A percentile compares a stretch with the other conserved stretches of the same genome.
These are phyloP conservation scores for Capreolus pygargus DNA, from an alignment of 2,113 vertebrate species.

Conservation along the genomic window DNA sequence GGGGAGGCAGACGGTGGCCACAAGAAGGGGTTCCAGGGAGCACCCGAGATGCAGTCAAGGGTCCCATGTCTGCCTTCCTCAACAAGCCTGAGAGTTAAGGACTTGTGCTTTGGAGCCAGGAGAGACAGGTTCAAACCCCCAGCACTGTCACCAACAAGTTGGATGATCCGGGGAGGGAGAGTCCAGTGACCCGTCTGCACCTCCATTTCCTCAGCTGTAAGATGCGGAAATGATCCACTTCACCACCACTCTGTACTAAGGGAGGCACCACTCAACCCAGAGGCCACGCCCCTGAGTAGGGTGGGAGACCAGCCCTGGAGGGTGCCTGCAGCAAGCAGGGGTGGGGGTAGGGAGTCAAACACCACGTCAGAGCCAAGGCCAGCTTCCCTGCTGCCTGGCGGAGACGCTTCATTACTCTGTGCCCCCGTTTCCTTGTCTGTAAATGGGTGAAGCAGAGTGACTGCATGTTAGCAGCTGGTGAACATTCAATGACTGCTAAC, in stretches of 20 bases:
- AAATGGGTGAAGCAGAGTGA: neutral
- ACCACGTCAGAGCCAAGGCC: too few species aligned
- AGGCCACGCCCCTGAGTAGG: neutral
- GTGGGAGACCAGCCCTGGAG: neutral
- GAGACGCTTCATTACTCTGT: neutral
- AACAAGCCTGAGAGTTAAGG: neutral
- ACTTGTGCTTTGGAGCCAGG: neutral
- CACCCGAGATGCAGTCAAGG: neutral
- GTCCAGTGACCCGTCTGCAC: neutral
- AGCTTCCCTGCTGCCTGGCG: neutral
- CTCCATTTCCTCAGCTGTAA: neutral
- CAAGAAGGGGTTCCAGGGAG: neutral
- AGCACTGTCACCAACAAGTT: neutral
- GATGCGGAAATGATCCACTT: neutral
- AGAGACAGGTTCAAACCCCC: neutral
- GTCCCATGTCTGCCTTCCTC: neutral
- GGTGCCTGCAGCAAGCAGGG: too few species aligned
- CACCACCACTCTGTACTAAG: fast-evolving
- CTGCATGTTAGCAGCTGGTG: fast-evolving
- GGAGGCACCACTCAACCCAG: fast-evolving
- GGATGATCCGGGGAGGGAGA: fast-evolving
- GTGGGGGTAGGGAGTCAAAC: fast-evolving
- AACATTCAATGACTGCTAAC: fast-evolving
- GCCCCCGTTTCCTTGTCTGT: neutral
- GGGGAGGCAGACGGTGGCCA: neutral